These are phyloP conservation scores for Diarsia brunnea DNA, from an alignment of 2,888 invertebrate genomes.

Conservation along the genomic window DNA sequence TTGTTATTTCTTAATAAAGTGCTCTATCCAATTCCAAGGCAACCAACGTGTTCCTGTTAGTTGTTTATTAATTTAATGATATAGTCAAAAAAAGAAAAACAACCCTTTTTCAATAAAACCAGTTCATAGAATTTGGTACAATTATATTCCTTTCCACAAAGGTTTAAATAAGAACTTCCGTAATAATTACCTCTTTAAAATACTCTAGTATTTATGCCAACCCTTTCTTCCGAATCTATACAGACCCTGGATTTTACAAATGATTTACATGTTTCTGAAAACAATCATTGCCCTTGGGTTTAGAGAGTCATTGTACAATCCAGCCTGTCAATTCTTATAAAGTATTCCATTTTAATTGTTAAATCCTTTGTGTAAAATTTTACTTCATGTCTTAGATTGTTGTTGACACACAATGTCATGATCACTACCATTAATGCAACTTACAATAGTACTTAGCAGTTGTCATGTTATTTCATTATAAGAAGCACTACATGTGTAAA, in stretches of 20 bases:
- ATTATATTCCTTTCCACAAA: conserved; percentile 28
- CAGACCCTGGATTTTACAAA: background rate
- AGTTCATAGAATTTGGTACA: conserved; percentile 37
- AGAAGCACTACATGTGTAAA: conserved; percentile 46
- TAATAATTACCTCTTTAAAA: conserved; percentile 47
- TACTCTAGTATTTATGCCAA: conserved; percentile 53
- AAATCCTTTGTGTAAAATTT: conserved; percentile 1
- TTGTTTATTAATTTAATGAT: conserved; percentile 47
- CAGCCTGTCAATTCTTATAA: background rate
- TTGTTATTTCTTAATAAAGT: conserved; percentile 39
- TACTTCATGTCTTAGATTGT: conserved; percentile 25
- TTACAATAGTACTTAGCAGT: conserved; percentile 41
- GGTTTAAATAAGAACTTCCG: conserved; percentile 27
- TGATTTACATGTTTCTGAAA: conserved; percentile 28
- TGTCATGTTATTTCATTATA: conserved; percentile 58
- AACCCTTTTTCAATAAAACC: conserved; percentile 19
- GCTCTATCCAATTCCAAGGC: conserved; percentile 50
- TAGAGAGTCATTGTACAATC: conserved; percentile 23
- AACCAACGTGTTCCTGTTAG: conserved; percentile 48
- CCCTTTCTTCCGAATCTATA: conserved; percentile 50
- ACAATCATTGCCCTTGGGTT: conserved; percentile 52
- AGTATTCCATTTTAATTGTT: conserved; percentile 20
- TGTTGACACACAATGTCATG: conserved; percentile 14
- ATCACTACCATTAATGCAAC: conserved; percentile 14
- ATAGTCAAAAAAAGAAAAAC: conserved; percentile 15